phyloP scores from a whole-genome alignment of 2,797 vertebrate genomes.

The Micromesistius poutassou region DNA sequence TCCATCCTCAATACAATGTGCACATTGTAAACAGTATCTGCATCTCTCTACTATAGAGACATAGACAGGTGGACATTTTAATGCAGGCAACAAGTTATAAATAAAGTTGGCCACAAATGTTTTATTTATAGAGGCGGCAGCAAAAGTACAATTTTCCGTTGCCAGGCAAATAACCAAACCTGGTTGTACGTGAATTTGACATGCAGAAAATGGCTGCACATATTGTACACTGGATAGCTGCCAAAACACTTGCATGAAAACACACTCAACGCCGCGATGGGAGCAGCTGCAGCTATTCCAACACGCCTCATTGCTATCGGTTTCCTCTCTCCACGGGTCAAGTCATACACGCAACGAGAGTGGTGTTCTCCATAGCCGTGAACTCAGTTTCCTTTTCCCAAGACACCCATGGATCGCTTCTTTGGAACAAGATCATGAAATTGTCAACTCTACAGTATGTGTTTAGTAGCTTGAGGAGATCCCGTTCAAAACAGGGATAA shows the following conservation, averaged over 20 bases:
- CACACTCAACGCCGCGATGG: conserved; percentile 12
- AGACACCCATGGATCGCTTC: background rate
- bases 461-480: background rate
- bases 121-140: conserved; percentile 50
- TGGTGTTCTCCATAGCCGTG: conserved; percentile 18
- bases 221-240: conserved; percentile 14
- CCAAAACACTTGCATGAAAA: background rate
- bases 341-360: conserved; percentile 38
- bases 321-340: conserved; percentile 45
- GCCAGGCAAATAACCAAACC: conserved; percentile 27
- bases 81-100: conserved; percentile 39
- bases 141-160: conserved; percentile 33
- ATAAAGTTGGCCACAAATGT: conserved; percentile 48
- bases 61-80: conserved; percentile 47
- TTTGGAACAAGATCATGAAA: background rate
- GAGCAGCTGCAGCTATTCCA: conserved; percentile 56
- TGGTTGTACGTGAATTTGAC: background rate
- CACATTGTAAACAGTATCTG: background rate
- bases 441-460: background rate
- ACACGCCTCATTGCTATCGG: conserved; percentile 51
- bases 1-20: background rate
- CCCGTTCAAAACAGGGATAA: background rate
- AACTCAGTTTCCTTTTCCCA: background rate
- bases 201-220: conserved; percentile 9
- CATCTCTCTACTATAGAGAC: conserved; percentile 9